Base-by-base conservation (phyloP, 2,888 invertebrate species). In the Harpagoxenus sublaevis region DNA sequence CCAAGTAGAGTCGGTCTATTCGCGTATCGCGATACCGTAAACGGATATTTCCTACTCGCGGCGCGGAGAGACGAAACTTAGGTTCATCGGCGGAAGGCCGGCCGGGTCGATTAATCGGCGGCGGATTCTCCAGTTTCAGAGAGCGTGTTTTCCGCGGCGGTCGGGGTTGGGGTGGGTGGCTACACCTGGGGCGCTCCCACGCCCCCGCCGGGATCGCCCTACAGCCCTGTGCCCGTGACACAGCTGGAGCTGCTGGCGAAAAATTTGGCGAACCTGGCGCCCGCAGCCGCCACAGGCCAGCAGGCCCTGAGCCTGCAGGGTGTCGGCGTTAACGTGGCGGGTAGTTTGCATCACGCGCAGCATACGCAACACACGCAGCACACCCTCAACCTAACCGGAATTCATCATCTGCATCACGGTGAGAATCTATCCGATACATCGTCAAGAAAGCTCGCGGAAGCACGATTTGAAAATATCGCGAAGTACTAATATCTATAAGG, bases 141-240 rank as follows among this genome's bases (percentile, higher is more conserved):
- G 95, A 97, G 97, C 90, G 95, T 97, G 91, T 97, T 97, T 95
- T 96, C 97, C 66, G 96, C 97, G 51, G 96, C 96, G 66, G 94
- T 94, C 83, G 94, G 94, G 71, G 94, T 94, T 55, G 94, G 94
- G 68, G 92, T 94, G 88, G 94, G 94, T 89, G 96, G 97, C 87
- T 96, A 96, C 95, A 94, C 95, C 87, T 96, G 96, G 94, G 97
- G 97, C 65, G 97, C 97, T 93, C 97, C 97, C 87, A 97, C 97
- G 74, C 97, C 97, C 85, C 96, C 96, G 23, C 96, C 96, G 1
- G 96, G 96, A 57, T 97, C 97, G 79, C 97, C 97, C 35, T 97
- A 97, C 95, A 97, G 97, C 66, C 97, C 97, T 1, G 96, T 97
- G 90, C 96, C 97, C 65, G 96, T 97, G 88, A 95, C 97, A 90